Evolutionary conservation across 2,113 vertebrate genomes (phyloP).

Genomic region (Talpa occidentalis): DNA sequence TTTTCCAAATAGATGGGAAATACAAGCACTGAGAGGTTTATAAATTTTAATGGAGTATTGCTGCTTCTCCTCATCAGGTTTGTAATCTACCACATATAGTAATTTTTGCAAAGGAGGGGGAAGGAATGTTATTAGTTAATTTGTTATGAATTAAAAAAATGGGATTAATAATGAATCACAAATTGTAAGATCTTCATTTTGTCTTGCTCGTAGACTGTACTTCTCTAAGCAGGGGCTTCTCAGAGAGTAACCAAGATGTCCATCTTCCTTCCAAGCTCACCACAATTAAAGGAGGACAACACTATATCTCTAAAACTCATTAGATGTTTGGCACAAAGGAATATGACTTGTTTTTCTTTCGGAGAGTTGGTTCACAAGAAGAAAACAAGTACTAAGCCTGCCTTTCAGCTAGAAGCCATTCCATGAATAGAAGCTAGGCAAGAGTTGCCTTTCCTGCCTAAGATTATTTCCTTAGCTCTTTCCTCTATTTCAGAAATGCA

Average conservation of each 20-base stretch:
- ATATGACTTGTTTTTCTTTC: background rate
- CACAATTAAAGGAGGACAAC: background rate
- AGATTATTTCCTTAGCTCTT: background rate
- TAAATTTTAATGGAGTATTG: constrained; percentile 65
- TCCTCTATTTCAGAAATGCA: background rate
- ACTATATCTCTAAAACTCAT: background rate
- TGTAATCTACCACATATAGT: constrained; percentile 51
- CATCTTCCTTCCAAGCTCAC: background rate
- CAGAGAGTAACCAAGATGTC: background rate
- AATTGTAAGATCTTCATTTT: constrained; percentile 39
- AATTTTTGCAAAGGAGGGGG: background rate
- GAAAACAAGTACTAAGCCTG: background rate
- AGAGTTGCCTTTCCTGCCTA: background rate
- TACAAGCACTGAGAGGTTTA: constrained; percentile 39
- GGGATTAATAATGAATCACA: constrained; percentile 51
- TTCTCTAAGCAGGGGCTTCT: constrained; percentile 1
- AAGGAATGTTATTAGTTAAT: constrained; percentile 28
- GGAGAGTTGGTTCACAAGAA: background rate
- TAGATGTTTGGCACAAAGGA: background rate
- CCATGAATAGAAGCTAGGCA: background rate
- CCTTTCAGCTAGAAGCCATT: background rate
- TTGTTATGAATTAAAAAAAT: constrained; percentile 65
- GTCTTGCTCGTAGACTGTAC: background rate
- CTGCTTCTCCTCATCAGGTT: constrained; percentile 47
- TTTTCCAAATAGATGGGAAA: constrained; percentile 64